A percentile compares a stretch with the other conserved stretches of the same genome.
Conservation (phyloP, 2,113 vertebrate genomes). For the Mustela nigripes region DNA sequence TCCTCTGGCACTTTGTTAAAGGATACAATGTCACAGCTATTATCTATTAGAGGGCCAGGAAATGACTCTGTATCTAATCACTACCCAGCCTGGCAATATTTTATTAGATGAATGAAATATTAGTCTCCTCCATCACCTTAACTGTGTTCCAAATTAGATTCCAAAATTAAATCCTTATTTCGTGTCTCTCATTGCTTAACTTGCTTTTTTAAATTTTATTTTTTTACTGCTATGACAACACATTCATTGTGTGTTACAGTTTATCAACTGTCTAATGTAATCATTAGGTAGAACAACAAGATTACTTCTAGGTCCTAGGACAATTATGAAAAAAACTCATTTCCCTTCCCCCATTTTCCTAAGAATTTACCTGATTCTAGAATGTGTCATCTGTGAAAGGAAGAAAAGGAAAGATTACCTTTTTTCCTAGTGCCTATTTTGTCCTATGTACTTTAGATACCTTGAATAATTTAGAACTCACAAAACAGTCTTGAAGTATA, state of each 20-base stretch:
- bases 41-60: slow-evolving; percentile 61
- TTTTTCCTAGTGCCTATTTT: not conserved
- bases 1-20: slow-evolving; percentile 62
- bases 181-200: slow-evolving; percentile 55
- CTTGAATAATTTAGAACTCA: not conserved
- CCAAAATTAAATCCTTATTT: slow-evolving; percentile 63
- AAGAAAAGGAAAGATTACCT: not conserved
- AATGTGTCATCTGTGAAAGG: not conserved
- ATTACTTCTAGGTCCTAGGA: not conserved
- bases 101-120: slow-evolving; percentile 73
- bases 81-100: slow-evolving; percentile 26
- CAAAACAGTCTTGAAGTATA: not conserved
- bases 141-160: slow-evolving; percentile 66
- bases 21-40: slow-evolving; percentile 68
- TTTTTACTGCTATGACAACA: slow-evolving; percentile 29
- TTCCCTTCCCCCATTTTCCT: not conserved
- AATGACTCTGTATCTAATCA: slow-evolving; percentile 60
- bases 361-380: not conserved
- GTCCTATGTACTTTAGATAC: not conserved
- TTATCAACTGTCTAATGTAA: slow-evolving; percentile 44
- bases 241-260: slow-evolving; percentile 47
- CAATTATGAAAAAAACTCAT: not conserved
- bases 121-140: slow-evolving; percentile 65
- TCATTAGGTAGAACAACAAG: not conserved
- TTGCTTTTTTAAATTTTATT: slow-evolving; percentile 2